Conservation (phyloP, 2,113 vertebrate species). For the Microtus richardsoni region DNA sequence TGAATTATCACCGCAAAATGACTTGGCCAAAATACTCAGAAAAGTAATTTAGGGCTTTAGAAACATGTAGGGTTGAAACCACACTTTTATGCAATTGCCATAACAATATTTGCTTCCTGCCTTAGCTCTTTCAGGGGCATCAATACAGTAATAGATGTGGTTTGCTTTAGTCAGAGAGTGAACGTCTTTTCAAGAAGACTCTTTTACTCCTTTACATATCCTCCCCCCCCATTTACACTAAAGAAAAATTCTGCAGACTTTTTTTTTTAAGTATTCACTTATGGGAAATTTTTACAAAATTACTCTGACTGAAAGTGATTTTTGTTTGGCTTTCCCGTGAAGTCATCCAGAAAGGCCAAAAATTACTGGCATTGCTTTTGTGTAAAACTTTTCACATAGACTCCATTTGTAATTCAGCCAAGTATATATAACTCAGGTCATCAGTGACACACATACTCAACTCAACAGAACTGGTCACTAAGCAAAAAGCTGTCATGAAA, state of each 20-base stretch:
- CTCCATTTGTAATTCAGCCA: constrained; percentile 69
- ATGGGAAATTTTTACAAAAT: constrained; percentile 63
- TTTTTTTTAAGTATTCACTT: constrained; percentile 67
- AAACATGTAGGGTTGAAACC: constrained; percentile 33
- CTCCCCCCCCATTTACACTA: constrained; percentile 56
- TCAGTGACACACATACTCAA: constrained; percentile 63
- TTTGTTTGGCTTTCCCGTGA: constrained; percentile 76
- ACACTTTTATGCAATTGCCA: constrained; percentile 37
- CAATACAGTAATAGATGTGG: constrained; percentile 23
- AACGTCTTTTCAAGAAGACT: constrained; percentile 4
- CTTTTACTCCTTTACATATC: not conserved
- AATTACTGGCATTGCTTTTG: constrained; percentile 66
- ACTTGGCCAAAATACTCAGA: constrained; percentile 50
- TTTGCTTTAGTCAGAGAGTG: constrained; percentile 55
- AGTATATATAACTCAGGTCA: constrained; percentile 70
- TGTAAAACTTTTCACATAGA: constrained; percentile 71
- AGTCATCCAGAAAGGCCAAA: constrained; percentile 67
- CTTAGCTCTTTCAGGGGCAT: constrained; percentile 25
- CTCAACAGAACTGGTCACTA: constrained; percentile 36
- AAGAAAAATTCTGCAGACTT: constrained; percentile 23
- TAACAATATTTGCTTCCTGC: constrained; percentile 54
- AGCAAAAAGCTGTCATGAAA: constrained; percentile 49
- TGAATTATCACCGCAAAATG: constrained; percentile 16
- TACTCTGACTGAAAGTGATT: constrained; percentile 64
- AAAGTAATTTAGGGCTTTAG: constrained; percentile 62